phyloP scores from a whole-genome alignment of 1,140 invertebrate genomes.

The Bemisia tabaci region DNA sequence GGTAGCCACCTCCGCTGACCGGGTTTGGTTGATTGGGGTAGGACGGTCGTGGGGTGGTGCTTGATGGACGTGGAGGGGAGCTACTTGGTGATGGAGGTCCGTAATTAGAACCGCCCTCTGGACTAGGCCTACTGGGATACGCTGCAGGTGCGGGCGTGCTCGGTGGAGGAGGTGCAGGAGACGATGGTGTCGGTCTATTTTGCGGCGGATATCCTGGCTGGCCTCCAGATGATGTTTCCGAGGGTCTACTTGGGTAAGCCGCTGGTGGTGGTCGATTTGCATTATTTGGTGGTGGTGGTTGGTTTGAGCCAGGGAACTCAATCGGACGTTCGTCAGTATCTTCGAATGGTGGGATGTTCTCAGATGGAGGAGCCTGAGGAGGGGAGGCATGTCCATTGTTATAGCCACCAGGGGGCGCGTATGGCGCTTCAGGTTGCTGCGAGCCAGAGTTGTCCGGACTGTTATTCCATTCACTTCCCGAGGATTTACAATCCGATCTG shows the following conservation, averaged over 20 bases:
- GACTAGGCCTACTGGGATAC: background rate
- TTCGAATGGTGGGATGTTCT: background rate
- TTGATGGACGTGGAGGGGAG: too few relatives aligned
- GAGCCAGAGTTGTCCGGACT: conserved; percentile 3
- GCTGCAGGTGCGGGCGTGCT: background rate
- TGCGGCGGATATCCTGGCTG: conserved; percentile 7
- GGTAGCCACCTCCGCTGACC: background rate
- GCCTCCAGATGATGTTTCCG: conserved; percentile 5
- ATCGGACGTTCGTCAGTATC: background rate
- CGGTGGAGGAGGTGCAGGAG: background rate
- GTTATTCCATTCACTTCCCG: background rate
- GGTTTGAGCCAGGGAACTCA: background rate
- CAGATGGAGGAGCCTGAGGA: background rate
- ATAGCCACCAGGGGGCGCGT: too few relatives aligned
- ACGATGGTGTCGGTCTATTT: conserved; percentile 4
- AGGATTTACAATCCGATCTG: conserved; percentile 20
- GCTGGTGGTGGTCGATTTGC: background rate
- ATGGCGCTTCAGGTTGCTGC: background rate
- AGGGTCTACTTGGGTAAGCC: background rate
- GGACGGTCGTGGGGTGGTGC: background rate
- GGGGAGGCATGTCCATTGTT: conserved; percentile 3
- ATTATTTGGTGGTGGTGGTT: background rate
- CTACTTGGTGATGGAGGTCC: background rate
- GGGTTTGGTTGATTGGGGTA: background rate
- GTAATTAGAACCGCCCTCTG: background rate